These are phyloP conservation scores for Cyclophora albipunctata DNA, from an alignment of 2,888 invertebrate genomes.

Conservation along the genomic window DNA sequence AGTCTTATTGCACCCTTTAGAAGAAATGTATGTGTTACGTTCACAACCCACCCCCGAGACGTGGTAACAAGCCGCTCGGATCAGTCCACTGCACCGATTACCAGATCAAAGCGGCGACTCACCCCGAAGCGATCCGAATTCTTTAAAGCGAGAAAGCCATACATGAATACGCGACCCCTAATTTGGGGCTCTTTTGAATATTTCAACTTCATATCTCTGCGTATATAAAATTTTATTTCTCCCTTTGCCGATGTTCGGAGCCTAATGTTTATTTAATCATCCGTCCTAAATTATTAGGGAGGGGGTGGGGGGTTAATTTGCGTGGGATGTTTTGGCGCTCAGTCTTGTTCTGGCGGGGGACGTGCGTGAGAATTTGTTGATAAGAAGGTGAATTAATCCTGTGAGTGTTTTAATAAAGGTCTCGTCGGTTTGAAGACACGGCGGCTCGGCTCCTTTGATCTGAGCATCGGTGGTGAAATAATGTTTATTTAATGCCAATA, in stretches of 20 bases:
- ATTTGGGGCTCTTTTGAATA: constrained; percentile 14
- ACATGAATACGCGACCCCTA: constrained; percentile 1
- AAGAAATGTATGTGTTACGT: too few species aligned
- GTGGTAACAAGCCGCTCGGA: too few species aligned
- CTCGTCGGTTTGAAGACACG: too few species aligned
- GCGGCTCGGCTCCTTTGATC: too few species aligned
- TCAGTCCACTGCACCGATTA: too few species aligned
- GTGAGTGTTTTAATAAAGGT: too few species aligned
- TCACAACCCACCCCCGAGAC: too few species aligned
- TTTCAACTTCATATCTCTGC: constrained; percentile 21
- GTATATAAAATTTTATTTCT: constrained; percentile 25
- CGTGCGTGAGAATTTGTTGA: not conserved
- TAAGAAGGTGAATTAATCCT: not conserved
- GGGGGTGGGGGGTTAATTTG: constrained; percentile 7
- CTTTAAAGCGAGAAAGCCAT: not conserved
- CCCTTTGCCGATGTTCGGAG: constrained; percentile 10
- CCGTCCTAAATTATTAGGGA: constrained; percentile 16
- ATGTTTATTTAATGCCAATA: too few species aligned
- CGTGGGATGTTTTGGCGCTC: not conserved
- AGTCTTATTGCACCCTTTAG: too few species aligned
- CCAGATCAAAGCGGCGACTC: too few species aligned
- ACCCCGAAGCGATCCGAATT: too few species aligned
- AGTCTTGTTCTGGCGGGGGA: not conserved
- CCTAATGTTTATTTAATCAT: constrained; percentile 24
- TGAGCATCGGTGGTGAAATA: too few species aligned